Conservation (phyloP, 2,113 vertebrate species). For the Ophthalmolycus amberensis region DNA sequence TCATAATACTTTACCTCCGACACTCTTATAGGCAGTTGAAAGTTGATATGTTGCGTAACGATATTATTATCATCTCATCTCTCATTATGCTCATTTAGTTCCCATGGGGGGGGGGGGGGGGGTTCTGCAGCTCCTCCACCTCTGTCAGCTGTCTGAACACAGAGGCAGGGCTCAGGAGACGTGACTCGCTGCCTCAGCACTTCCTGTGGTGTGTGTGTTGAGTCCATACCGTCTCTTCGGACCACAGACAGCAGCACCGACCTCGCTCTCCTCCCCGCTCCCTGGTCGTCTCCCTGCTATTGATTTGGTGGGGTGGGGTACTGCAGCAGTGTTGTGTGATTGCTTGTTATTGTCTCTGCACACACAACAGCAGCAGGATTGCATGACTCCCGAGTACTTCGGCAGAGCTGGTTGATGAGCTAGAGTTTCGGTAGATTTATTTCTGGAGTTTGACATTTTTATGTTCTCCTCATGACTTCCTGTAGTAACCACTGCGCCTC, state of each 20-base stretch:
- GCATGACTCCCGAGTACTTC: not conserved
- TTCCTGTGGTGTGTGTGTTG: constrained; percentile 20
- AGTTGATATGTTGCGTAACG: not conserved
- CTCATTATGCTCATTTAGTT: constrained; percentile 1
- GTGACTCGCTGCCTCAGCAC: constrained; percentile 25
- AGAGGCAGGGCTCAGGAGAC: constrained; percentile 5
- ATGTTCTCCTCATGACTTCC: constrained; percentile 13
- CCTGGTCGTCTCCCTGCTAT: constrained; percentile 38
- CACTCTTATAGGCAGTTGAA: constrained; percentile 1
- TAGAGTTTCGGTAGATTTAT: not conserved
- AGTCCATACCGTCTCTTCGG: constrained; percentile 29
- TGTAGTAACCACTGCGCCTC: not conserved
- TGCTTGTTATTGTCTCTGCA: constrained; percentile 27
- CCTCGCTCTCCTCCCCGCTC: not conserved
- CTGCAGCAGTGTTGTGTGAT: constrained; percentile 48
- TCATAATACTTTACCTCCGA: not conserved
- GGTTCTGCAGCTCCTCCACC: not conserved
- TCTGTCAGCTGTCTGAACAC: not conserved
- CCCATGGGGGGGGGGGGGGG: not conserved
- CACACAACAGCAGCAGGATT: constrained; percentile 13
- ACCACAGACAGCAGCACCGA: constrained; percentile 1
- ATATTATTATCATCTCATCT: not conserved
- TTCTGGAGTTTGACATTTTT: not conserved
- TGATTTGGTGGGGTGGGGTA: constrained; percentile 57
- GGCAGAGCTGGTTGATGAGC: not conserved